These are phyloP conservation scores for Dynastes maya DNA, from an alignment of 2,888 invertebrate genomes.

Conservation along the genomic window DNA sequence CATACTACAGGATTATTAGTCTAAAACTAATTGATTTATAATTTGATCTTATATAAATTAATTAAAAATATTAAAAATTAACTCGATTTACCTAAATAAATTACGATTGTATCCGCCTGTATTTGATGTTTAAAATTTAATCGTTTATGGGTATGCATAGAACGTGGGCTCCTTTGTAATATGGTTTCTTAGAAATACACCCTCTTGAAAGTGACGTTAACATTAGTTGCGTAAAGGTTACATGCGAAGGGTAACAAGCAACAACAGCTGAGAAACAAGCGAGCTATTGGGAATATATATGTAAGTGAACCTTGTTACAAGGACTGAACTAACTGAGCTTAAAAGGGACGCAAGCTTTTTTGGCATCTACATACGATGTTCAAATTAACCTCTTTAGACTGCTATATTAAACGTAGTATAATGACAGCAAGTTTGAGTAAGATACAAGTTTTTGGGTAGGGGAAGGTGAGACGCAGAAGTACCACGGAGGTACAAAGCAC, in stretches of 20 bases:
- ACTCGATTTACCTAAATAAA: no score
- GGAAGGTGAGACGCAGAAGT: no score
- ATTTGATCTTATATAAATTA: conserved; percentile 1
- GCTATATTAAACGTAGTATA: conserved; percentile 39
- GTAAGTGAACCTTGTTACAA: conserved; percentile 3
- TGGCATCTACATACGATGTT: conserved; percentile 41
- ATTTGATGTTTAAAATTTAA: background rate
- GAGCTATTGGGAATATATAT: conserved; percentile 9
- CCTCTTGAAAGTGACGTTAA: conserved; percentile 2
- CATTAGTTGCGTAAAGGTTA: background rate
- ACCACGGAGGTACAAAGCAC: no score
- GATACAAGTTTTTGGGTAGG: conserved; percentile 4
- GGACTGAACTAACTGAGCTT: conserved; percentile 27
- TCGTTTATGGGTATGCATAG: background rate
- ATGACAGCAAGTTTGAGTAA: conserved; percentile 12
- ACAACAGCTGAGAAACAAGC: background rate
- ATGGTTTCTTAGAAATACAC: conserved; percentile 5
- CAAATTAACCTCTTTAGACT: conserved; percentile 32
- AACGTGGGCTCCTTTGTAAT: background rate
- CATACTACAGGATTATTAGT: conserved; percentile 26
- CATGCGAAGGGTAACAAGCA: background rate
- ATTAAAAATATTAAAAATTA: background rate
- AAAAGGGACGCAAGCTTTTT: conserved; percentile 28
- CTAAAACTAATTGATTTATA: conserved; percentile 18
- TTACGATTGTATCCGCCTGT: background rate